Evolutionary conservation across 2,888 invertebrate species (phyloP), one percentile per base, ranked within the genome.

Genomic region (Trissonchulus latispiculum): DNA sequence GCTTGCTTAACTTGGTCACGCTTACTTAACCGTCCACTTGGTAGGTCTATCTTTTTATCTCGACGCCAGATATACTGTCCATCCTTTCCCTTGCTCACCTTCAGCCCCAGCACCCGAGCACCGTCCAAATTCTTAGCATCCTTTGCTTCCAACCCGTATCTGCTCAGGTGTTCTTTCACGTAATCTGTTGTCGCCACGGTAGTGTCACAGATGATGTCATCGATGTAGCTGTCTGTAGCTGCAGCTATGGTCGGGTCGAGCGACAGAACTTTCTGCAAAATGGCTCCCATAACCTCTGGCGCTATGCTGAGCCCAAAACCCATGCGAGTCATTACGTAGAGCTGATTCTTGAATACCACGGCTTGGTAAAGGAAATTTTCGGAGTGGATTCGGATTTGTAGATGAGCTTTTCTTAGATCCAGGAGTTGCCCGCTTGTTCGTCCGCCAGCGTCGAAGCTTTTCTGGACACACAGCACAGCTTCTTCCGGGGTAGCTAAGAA

Each of bases 291-390:
- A 68, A 68, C 33, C 36, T 68, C n/a, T 8, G 69, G 69, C 69
- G 69, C 69, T n/a, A 68, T 68, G 33, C 33, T 68, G 36, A 68
- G 69, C n/a, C 69, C 69, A n/a, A 68, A 68, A 36, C 69, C 69
- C 28, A 68, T 23, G 28, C 69, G 33, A 33, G 69, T 68, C 69
- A 68, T 23, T n/a, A 68, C 28, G 33, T 68, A 68, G 36, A 23
- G 33, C 36, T 68, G 35, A 8, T 36, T 33, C 33, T 68, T 68
- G n/a, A 36, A 68, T 68, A 36, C 36, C 36, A 68, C 69, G 3
- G 33, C 28, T 68, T 68, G 69, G 36, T 31, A 68, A 8, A 15
- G 33, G n/a, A n/a, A 3, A 23, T 36, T 33, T 2, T 23, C 28
- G 28, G 33, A 8, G 36, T 68, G 33, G 23, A 68, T 36, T 28